A percentile compares a stretch with the other conserved stretches of the same genome.
These are phyloP conservation scores for Chinchilla lanigera DNA, from an alignment of 2,113 vertebrate genomes.

Conservation along the genomic window DNA sequence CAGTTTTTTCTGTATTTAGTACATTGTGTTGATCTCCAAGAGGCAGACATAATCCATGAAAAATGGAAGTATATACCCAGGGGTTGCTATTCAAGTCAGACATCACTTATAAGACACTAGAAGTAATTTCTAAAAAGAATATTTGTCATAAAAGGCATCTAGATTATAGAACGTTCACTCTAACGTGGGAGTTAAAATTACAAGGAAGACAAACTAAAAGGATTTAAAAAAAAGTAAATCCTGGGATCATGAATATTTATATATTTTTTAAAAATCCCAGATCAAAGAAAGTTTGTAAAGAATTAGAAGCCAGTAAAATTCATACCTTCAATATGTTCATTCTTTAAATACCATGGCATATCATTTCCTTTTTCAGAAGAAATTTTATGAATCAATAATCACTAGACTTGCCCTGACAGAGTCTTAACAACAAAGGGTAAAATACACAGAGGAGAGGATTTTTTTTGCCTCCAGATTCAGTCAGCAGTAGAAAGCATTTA, in stretches of 20 bases:
- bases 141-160: not conserved
- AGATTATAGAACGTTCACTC: not conserved
- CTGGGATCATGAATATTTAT: not conserved
- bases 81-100: not conserved
- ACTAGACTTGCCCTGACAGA: not conserved
- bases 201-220: not conserved
- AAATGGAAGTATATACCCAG: not conserved
- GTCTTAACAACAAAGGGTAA: not conserved
- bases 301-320: slow-evolving; percentile 42
- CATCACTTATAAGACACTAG: not conserved
- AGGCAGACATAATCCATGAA: not conserved
- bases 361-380: not conserved
- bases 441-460: not conserved
- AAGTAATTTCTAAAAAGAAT: slow-evolving; percentile 50
- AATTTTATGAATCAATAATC: not conserved
- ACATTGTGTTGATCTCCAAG: not conserved
- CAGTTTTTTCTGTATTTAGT: not conserved
- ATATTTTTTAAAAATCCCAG: not conserved
- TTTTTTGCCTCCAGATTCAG: not conserved
- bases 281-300: not conserved
- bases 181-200: not conserved
- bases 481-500: not conserved
- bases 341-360: not conserved
- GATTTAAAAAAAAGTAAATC: slow-evolving; percentile 47
- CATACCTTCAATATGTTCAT: not conserved